Conservation (phyloP, 2,113 vertebrate species). For the Coracopsis vasa region DNA sequence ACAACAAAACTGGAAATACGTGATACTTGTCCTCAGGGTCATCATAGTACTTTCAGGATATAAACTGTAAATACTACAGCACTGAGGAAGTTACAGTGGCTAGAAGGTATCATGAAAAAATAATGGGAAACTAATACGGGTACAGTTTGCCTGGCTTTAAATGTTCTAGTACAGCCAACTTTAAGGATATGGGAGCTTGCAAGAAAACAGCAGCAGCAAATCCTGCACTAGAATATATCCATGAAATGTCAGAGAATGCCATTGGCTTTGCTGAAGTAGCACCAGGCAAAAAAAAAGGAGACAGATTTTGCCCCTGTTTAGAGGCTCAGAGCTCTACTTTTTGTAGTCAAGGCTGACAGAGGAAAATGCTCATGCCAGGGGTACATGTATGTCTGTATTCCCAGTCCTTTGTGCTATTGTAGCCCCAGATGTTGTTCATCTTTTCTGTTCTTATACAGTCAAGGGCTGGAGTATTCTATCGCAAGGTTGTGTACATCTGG, state of each 20-base stretch:
- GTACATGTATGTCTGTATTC: neutral
- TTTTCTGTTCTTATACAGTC: neutral
- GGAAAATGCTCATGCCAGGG: neutral
- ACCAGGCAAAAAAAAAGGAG: neutral
- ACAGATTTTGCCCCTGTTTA: neutral
- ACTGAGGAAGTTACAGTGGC: slow-evolving; percentile 34
- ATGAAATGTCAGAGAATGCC: neutral
- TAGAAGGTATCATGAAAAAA: slow-evolving; percentile 64
- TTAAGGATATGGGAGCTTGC: slow-evolving; percentile 21
- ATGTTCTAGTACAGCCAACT: slow-evolving; percentile 32
- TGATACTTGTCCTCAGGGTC: neutral
- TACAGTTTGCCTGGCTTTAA: slow-evolving; percentile 55
- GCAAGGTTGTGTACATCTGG: neutral
- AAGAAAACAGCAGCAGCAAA: slow-evolving; percentile 22
- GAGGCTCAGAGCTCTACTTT: neutral
- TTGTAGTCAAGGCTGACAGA: rapidly evolving
- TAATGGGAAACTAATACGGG: slow-evolving; percentile 63
- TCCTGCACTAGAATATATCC: neutral
- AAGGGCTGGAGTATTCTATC: neutral
- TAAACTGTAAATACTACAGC: slow-evolving; percentile 63
- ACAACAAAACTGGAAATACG: slow-evolving; percentile 26
- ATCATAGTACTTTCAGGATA: slow-evolving; percentile 15
- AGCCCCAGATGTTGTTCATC: neutral
- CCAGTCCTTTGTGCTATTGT: neutral
- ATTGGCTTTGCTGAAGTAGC: neutral